Evolutionary conservation across 2,888 invertebrate species (phyloP).

Genomic region (Barypeithes pellucidus): DNA sequence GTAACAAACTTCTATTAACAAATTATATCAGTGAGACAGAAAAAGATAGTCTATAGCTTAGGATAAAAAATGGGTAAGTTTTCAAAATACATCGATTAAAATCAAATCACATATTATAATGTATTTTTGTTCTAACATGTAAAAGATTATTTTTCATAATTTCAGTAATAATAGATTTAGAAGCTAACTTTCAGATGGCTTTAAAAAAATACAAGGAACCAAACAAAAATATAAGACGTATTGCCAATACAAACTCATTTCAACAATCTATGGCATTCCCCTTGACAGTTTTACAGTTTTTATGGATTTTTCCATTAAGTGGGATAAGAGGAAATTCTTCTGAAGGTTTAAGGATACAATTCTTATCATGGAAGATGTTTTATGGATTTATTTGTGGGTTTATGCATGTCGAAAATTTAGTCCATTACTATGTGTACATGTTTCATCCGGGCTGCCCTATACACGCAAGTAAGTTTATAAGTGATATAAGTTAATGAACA

Average conservation of each 20-base stretch:
- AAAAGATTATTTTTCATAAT: background rate
- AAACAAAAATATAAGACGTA: background rate
- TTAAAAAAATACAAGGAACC: conserved; percentile 3
- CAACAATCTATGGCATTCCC: conserved; percentile 7
- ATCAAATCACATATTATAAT: too few species aligned
- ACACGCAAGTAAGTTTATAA: background rate
- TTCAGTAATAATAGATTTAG: conserved; percentile 11
- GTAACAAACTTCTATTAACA: too few species aligned
- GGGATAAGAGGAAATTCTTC: background rate
- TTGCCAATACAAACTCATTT: conserved; percentile 8
- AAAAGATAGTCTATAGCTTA: too few species aligned
- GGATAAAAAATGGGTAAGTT: too few species aligned
- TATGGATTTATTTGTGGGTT: background rate
- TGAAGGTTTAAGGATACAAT: background rate
- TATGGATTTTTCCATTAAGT: conserved; percentile 31
- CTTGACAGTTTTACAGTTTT: background rate
- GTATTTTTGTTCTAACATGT: too few species aligned
- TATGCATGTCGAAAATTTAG: background rate
- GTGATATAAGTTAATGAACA: too few species aligned
- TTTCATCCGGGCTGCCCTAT: too few species aligned
- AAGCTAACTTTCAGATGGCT: conserved; percentile 1
- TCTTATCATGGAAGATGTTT: conserved; percentile 5
- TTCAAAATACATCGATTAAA: too few species aligned
- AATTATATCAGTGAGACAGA: too few species aligned
- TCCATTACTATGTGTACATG: too few species aligned